Percentiles rank a stretch among this genome's conserved stretches.
These are phyloP conservation scores for Euleptes europaea DNA, from an alignment of 2,113 vertebrate species.

Conservation along the genomic window DNA sequence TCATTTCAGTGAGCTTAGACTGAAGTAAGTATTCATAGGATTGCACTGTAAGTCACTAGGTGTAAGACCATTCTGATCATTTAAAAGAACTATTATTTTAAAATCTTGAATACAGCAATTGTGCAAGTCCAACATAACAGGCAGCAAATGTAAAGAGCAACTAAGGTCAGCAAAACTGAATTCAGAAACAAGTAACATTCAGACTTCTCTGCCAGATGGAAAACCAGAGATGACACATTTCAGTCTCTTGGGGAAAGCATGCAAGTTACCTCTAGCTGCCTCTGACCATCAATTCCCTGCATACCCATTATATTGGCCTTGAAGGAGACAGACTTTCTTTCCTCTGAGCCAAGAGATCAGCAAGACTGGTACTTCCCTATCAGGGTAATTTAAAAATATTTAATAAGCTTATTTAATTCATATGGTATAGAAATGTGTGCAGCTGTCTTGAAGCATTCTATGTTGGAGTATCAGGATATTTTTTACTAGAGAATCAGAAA, in stretches of 20 bases:
- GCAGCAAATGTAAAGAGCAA: slow-evolving; percentile 8
- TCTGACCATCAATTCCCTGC: slow-evolving; percentile 24
- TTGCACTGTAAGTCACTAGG: neutral
- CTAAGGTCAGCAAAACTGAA: slow-evolving; percentile 7
- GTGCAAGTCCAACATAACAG: neutral
- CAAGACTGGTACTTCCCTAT: neutral
- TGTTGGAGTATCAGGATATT: neutral
- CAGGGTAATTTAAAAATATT: neutral
- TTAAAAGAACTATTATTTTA: neutral
- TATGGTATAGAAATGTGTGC: neutral
- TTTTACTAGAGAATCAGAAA: neutral
- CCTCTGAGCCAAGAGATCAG: neutral
- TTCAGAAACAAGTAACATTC: neutral
- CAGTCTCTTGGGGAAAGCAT: neutral
- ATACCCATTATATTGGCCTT: neutral
- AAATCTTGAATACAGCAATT: neutral
- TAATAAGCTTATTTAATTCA: neutral
- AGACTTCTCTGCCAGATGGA: slow-evolving; percentile 36
- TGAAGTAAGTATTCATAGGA: too few relatives aligned
- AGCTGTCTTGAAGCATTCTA: neutral
- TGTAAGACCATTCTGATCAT: neutral
- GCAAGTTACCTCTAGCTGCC: neutral
- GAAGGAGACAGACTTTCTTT: neutral
- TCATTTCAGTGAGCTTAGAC: too few relatives aligned
- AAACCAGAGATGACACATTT: neutral